Conservation (phyloP, 2,888 invertebrate species). For the Ophioninae sp. region DNA sequence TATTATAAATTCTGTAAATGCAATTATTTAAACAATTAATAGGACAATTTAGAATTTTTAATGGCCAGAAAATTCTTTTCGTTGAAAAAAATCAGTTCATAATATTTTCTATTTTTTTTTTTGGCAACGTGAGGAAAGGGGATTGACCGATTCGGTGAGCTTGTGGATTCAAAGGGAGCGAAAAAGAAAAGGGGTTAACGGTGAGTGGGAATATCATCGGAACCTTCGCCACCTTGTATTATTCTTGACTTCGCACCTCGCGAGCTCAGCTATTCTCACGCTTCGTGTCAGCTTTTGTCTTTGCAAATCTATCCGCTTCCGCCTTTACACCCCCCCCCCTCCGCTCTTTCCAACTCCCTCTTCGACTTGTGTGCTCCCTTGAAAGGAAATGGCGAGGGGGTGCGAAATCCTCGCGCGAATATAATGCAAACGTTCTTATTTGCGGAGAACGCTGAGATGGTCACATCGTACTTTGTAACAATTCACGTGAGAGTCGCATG, state of each 20-base stretch:
- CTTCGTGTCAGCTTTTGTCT: constrained; percentile 39
- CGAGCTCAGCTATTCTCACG: constrained; percentile 48
- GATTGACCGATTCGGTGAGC: not conserved
- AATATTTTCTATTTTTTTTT: not conserved
- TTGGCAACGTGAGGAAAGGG: not conserved
- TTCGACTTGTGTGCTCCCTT: not conserved
- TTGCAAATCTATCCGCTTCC: constrained; percentile 45
- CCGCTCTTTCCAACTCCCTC: not conserved
- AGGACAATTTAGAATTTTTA: not conserved
- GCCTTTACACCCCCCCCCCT: not conserved
- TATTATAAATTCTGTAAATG: too few relatives aligned
- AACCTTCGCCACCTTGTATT: constrained; percentile 26
- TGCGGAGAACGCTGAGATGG: not conserved
- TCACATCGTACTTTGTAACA: not conserved
- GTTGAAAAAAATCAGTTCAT: not conserved
- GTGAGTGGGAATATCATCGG: not conserved
- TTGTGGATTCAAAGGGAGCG: not conserved
- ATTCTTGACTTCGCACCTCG: constrained; percentile 40
- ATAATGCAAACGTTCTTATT: constrained; percentile 37
- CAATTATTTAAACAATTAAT: too few relatives aligned
- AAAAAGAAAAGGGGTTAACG: constrained; percentile 20
- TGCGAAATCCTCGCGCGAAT: constrained; percentile 13
- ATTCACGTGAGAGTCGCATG: not conserved
- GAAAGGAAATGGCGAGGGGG: not conserved
- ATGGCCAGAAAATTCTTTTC: not conserved